These are phyloP conservation scores for Brachionus paranguensis DNA, from an alignment of 1,140 invertebrate species.

Conservation along the genomic window DNA sequence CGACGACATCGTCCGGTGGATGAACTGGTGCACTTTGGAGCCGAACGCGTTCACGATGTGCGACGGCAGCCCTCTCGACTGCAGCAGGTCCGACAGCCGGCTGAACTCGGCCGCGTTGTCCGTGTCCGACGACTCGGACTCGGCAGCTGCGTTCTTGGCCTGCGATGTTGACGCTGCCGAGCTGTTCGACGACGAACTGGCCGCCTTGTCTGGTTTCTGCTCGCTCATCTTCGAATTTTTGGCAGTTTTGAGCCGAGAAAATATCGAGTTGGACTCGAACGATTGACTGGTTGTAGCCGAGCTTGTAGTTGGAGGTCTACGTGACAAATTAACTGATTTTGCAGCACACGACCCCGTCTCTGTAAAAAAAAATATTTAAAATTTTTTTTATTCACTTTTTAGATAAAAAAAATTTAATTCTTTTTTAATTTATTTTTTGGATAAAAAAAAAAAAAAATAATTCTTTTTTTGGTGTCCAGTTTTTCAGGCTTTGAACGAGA, in stretches of 20 bases:
- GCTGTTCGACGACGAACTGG: neutral
- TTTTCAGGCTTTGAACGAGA: neutral
- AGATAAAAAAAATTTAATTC: too few relatives aligned
- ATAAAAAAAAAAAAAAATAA: too few relatives aligned
- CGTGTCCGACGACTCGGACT: slow-evolving; percentile 27
- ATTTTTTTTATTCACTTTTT: too few relatives aligned
- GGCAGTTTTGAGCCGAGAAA: neutral
- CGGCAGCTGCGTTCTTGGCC: neutral
- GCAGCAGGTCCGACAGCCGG: slow-evolving; percentile 70
- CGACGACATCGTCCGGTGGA: slow-evolving; percentile 75
- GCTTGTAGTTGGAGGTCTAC: neutral
- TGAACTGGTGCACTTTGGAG: slow-evolving; percentile 89
- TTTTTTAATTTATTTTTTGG: too few relatives aligned
- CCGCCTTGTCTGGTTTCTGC: neutral
- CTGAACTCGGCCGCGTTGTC: neutral
- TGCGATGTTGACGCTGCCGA: neutral
- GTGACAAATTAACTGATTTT: slow-evolving; percentile 7
- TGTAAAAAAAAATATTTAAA: neutral
- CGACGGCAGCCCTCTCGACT: slow-evolving; percentile 85
- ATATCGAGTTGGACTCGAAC: neutral
- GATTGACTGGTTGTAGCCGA: slow-evolving; percentile 9
- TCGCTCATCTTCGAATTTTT: neutral
- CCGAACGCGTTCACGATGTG: slow-evolving; percentile 84
- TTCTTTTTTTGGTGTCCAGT: too few relatives aligned
- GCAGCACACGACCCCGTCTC: slow-evolving; percentile 27